phyloP scores from a whole-genome alignment of 2,113 vertebrate genomes.

The Toxotes chatareus region DNA sequence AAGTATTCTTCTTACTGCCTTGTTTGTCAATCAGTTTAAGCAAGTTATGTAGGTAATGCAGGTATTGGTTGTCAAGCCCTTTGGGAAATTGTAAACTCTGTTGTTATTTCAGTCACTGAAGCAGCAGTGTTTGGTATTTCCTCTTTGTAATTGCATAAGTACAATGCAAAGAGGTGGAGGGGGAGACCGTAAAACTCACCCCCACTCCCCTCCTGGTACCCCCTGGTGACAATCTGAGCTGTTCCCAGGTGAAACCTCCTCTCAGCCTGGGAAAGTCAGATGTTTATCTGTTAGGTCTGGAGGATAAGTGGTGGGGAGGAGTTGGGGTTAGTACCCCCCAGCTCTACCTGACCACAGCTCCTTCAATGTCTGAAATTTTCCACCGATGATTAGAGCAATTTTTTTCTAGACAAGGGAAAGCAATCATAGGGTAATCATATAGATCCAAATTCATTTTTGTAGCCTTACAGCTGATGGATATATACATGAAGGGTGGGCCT shows the following conservation, averaged over 20 bases:
- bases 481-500: neutral
- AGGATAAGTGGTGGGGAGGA: constrained; percentile 61
- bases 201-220: constrained; percentile 42
- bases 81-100: constrained; percentile 27
- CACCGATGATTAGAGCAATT: constrained; percentile 51
- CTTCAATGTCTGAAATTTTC: constrained; percentile 49
- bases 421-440: constrained; percentile 57
- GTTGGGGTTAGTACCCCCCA: constrained; percentile 9
- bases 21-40: neutral
- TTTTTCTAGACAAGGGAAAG: constrained; percentile 51
- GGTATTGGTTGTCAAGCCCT: constrained; percentile 17
- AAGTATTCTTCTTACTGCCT: constrained; percentile 3
- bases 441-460: constrained; percentile 49
- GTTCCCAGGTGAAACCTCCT: constrained; percentile 73
- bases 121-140: constrained; percentile 46
- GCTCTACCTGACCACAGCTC: constrained; percentile 64
- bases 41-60: neutral
- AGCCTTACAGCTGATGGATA: constrained; percentile 32
- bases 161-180: constrained; percentile 50
- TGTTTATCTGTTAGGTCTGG: constrained; percentile 74
- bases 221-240: constrained; percentile 59
- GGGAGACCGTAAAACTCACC: constrained; percentile 57
- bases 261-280: constrained; percentile 70
- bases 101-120: constrained; percentile 49
- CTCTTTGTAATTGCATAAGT: constrained; percentile 66